phyloP scores from a whole-genome alignment of 2,888 invertebrate species.

The Dynastes maya region DNA sequence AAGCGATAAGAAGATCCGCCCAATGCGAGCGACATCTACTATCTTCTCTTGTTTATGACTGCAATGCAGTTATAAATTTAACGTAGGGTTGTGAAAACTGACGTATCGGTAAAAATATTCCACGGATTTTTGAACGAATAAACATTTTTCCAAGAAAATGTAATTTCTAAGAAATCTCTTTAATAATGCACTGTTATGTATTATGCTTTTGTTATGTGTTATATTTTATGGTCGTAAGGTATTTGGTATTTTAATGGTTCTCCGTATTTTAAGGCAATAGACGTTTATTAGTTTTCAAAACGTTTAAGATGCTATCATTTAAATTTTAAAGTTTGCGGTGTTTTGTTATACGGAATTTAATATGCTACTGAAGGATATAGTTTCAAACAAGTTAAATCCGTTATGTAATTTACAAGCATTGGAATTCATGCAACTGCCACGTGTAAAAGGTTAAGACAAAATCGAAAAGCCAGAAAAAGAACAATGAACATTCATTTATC shows the following conservation, averaged over 20 bases:
- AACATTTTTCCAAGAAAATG: conserved; percentile 4
- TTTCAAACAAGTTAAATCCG: too few species aligned
- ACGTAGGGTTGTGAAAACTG: background rate
- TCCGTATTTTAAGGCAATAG: background rate
- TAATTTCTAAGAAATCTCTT: conserved; percentile 14
- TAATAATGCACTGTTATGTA: background rate
- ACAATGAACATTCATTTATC: too few species aligned
- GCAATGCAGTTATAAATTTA: background rate
- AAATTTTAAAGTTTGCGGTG: background rate
- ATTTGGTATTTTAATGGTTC: conserved; percentile 10
- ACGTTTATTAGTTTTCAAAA: background rate
- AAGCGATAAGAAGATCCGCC: background rate
- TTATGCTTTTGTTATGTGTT: background rate
- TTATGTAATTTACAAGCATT: too few species aligned
- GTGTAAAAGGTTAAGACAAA: too few species aligned
- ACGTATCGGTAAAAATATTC: background rate
- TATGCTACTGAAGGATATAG: too few species aligned
- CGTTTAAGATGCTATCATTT: background rate
- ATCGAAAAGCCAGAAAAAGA: too few species aligned
- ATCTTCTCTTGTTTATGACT: background rate
- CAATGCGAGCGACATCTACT: background rate
- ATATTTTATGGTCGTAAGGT: conserved; percentile 3
- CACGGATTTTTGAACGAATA: background rate
- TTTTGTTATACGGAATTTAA: background rate
- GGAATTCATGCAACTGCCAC: too few species aligned